Conservation (phyloP, 2,888 invertebrate genomes). For the Cheilosia scutellata region DNA sequence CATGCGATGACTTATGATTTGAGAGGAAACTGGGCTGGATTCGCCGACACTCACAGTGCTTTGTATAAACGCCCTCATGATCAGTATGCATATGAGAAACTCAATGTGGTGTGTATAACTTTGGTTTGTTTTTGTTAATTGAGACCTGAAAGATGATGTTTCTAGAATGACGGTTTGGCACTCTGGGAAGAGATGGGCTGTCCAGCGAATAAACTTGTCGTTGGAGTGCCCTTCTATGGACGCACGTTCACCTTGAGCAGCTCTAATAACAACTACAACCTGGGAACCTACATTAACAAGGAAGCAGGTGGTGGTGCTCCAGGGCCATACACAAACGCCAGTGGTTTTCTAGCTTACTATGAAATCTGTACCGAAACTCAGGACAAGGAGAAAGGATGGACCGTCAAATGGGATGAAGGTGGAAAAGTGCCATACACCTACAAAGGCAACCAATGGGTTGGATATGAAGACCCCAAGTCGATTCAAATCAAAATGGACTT, state of each 20-base stretch:
- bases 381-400: conserved; percentile 90
- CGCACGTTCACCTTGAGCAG: conserved; percentile 92
- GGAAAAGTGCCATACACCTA: conserved; percentile 94
- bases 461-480: conserved; percentile 92
- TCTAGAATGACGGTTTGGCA: conserved; percentile 92
- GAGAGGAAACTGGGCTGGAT: conserved; percentile 95
- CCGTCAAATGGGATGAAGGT: conserved; percentile 91
- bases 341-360: conserved; percentile 94
- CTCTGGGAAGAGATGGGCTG: conserved; percentile 96
- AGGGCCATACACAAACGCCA: conserved; percentile 93
- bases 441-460: conserved; percentile 95
- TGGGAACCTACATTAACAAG: conserved; percentile 95
- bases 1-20: conserved; percentile 95
- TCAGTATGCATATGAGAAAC: conserved; percentile 94
- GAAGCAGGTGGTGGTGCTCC: conserved; percentile 95
- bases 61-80: conserved; percentile 94
- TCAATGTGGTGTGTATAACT: conserved; percentile 91
- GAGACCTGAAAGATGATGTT: not conserved
- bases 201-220: conserved; percentile 93
- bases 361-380: conserved; percentile 92
- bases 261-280: conserved; percentile 92
- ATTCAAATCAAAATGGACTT: conserved; percentile 95
- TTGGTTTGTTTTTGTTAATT: not conserved
- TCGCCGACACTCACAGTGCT: conserved; percentile 95
- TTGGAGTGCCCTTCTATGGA: conserved; percentile 96